A percentile compares a stretch with the other conserved stretches of the same genome.
These are phyloP conservation scores for Chlorops oryzae DNA, from an alignment of 1,140 invertebrate species.

Conservation along the genomic window DNA sequence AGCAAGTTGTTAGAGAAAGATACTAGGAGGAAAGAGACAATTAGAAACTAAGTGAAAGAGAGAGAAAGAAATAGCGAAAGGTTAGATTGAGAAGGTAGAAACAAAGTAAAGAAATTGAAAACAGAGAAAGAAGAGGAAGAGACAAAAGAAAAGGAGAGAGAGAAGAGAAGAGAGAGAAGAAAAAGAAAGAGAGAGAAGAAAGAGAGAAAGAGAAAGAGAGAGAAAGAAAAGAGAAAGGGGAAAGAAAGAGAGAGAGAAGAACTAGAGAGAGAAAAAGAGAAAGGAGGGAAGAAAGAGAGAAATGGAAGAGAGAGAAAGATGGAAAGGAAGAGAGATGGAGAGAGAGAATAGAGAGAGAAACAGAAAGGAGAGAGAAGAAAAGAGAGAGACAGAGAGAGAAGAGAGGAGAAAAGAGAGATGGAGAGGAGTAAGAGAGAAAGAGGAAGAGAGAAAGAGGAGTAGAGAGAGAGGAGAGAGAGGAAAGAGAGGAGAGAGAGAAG, in stretches of 20 bases:
- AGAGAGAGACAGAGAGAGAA: background rate
- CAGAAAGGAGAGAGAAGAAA: background rate
- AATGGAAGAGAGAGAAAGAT: background rate
- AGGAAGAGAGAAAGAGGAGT: background rate
- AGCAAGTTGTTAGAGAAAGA: too few relatives aligned
- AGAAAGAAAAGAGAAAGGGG: background rate
- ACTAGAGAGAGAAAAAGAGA: too few relatives aligned
- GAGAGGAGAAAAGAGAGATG: background rate
- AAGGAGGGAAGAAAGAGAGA: background rate
- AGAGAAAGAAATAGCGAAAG: background rate
- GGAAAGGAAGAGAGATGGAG: background rate
- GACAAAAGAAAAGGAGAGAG: background rate
- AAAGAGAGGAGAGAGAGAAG: background rate
- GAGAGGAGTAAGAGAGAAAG: background rate
- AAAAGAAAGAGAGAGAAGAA: background rate
- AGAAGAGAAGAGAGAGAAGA: background rate
- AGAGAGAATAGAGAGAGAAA: background rate
- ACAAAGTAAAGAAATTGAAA: background rate
- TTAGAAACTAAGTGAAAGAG: slow-evolving; percentile 1
- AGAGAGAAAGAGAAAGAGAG: background rate
- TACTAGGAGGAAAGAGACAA: background rate
- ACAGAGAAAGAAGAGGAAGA: background rate
- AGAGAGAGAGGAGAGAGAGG: background rate
- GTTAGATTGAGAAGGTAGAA: background rate
- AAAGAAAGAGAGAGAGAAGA: background rate